Evolutionary conservation across 1,140 invertebrate species (phyloP).

Genomic region (Sycophaga agraensis): DNA sequence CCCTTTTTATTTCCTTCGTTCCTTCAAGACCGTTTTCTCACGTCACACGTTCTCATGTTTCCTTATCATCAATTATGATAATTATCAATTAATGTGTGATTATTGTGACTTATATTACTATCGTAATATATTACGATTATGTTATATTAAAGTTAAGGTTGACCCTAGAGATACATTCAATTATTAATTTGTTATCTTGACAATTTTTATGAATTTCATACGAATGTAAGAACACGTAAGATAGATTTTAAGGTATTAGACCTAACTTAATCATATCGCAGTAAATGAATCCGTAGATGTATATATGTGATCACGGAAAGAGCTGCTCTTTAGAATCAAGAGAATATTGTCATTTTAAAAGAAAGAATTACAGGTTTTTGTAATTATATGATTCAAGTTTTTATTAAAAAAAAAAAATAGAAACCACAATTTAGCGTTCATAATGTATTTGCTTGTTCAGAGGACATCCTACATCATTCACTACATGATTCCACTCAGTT

Average conservation of each 20-base stretch:
- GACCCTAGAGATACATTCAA: slow-evolving; percentile 28
- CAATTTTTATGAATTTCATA: slow-evolving; percentile 30
- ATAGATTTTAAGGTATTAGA: slow-evolving; percentile 38
- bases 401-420: slow-evolving; percentile 1
- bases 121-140: slow-evolving; percentile 14
- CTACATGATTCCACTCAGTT: no score
- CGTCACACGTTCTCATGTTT: slow-evolving; percentile 14
- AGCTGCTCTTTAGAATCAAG: slow-evolving; percentile 32
- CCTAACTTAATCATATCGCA: slow-evolving; percentile 40
- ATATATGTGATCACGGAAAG: slow-evolving; percentile 39
- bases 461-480: no score
- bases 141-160: slow-evolving; percentile 27
- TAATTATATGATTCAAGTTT: slow-evolving; percentile 5
- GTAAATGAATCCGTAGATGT: slow-evolving; percentile 41
- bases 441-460: no score
- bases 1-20: slow-evolving; percentile 5
- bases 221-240: slow-evolving; percentile 17
- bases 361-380: no score
- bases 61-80: slow-evolving; percentile 28
- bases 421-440: no score
- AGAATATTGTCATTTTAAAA: slow-evolving; percentile 40
- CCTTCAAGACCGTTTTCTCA: not conserved
- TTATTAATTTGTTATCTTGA: slow-evolving; percentile 23
- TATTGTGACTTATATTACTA: slow-evolving; percentile 22
- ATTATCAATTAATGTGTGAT: slow-evolving; percentile 25